Evolutionary conservation across 1,140 invertebrate species (phyloP), one percentile per base, ranked within the genome.

Genomic region (Melanaphis sacchari): DNA sequence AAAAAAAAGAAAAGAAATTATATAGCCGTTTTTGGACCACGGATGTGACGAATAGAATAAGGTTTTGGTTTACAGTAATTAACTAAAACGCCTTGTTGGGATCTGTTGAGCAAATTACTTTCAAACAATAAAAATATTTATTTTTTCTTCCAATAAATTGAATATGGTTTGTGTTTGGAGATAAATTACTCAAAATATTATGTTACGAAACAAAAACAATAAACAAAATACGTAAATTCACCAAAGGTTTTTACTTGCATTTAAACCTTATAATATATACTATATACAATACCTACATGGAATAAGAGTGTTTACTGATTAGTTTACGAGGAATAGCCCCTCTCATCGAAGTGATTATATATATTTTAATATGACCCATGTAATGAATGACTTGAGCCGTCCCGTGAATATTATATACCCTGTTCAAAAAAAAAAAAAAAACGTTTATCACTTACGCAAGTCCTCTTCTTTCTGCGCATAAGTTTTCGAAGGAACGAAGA

Each of bases 61-160:
- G 21, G 15, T 76, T n/a, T n/a, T n/a, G 59, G 59, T 76, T 76
- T 18, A 76, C 31, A 15, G 82, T 84, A 24, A 24, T 40, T n/a
- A 85, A n/a, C 26, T 87, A 87, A 87, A 18, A 88, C 43, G n/a
- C 36, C 21, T 88, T 49, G 43, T 88, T 49, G 31, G 43, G 43
- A 88, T 88, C n/a, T 88, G 85, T 88, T 88, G 85, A 88, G 85
- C 85, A 88, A 88, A 59, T 87, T n/a, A 43, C 59, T 87, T 87
- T 87, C 7, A 41, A 87, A 87, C 22, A n/a, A 87, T 43, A 46
- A 87, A 87, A 40, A 40, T 26, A 31, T 38, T 38, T 24, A 43
- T 49, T 66, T n/a, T 66, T 66, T 18, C 59, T 76, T 76, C n/a
- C 59, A 18, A n/a, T n/a, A 76, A 76, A 36, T 36, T 82, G 36